These are phyloP conservation scores for Meteorus colon DNA, from an alignment of 2,888 invertebrate genomes.

Conservation along the genomic window DNA sequence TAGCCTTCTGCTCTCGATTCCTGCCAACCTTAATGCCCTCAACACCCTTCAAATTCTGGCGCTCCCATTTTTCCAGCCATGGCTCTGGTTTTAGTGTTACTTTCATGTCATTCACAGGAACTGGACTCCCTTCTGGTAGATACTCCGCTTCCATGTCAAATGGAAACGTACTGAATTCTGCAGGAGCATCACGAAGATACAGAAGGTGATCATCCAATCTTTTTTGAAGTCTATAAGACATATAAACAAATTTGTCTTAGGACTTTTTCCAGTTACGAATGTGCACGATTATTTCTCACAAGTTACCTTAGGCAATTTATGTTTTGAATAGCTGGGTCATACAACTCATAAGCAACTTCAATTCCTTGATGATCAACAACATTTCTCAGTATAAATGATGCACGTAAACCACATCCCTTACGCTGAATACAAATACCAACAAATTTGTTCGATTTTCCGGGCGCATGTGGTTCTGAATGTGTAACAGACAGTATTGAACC, in stretches of 20 bases:
- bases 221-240: slow-evolving; percentile 83
- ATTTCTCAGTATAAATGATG: slow-evolving; percentile 92
- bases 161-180: slow-evolving; percentile 94
- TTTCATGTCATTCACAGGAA: slow-evolving; percentile 86
- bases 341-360: slow-evolving; percentile 87
- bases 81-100: slow-evolving; percentile 85
- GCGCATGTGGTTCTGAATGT: slow-evolving; percentile 88
- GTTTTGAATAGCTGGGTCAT: slow-evolving; percentile 92
- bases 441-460: slow-evolving; percentile 88
- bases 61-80: slow-evolving; percentile 94
- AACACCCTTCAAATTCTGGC: slow-evolving; percentile 82
- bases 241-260: not conserved
- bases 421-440: slow-evolving; percentile 96
- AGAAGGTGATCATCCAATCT: slow-evolving; percentile 90
- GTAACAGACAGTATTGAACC: slow-evolving; percentile 93
- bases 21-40: slow-evolving; percentile 71
- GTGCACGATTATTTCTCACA: not conserved
- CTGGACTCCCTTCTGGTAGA: slow-evolving; percentile 83
- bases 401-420: slow-evolving; percentile 86
- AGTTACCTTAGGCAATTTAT: slow-evolving; percentile 86
- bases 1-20: slow-evolving; percentile 75
- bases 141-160: slow-evolving; percentile 92
- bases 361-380: slow-evolving; percentile 91
- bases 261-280: not conserved
- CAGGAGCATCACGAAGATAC: slow-evolving; percentile 92